Conservation (phyloP, 2,113 vertebrate genomes). For the Gila orcuttii region DNA sequence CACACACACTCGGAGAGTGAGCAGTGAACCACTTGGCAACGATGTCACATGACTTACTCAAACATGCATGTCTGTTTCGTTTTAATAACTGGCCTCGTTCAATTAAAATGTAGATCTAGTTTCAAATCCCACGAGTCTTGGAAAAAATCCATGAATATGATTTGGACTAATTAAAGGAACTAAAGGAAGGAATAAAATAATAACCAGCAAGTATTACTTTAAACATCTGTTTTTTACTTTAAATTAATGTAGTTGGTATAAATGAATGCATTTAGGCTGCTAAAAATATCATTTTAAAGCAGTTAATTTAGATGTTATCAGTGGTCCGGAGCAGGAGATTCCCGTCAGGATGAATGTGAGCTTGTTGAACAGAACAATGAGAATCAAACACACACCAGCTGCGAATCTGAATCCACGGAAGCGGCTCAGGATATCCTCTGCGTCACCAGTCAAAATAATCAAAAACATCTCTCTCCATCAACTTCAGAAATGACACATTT, state of each 20-base stretch:
- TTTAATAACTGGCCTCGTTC: not conserved
- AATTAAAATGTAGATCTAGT: slow-evolving; percentile 14
- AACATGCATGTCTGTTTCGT: not conserved
- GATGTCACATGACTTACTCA: not conserved
- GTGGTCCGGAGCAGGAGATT: too few species aligned
- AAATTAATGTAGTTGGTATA: too few species aligned
- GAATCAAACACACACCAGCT: not conserved
- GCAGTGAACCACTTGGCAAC: too few species aligned
- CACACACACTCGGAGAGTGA: too few species aligned
- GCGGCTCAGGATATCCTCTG: slow-evolving; percentile 57
- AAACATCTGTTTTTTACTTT: too few species aligned
- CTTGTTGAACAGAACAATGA: slow-evolving; percentile 46
- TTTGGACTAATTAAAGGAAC: slow-evolving; percentile 15
- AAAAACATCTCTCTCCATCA: not conserved
- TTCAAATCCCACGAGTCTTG: not conserved
- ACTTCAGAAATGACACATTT: too few species aligned
- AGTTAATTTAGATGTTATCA: too few species aligned
- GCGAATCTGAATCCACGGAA: slow-evolving; percentile 53
- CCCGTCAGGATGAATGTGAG: not conserved
- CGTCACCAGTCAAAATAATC: slow-evolving; percentile 47
- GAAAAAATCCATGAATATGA: not conserved
- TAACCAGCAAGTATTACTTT: too few species aligned
- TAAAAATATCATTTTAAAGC: too few species aligned
- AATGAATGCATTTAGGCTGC: too few species aligned
- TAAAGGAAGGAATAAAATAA: too few species aligned